Percentiles rank a stretch among this genome's conserved stretches.
These are phyloP conservation scores for Melanaphis sacchari DNA, from an alignment of 1,140 invertebrate species.

Conservation along the genomic window DNA sequence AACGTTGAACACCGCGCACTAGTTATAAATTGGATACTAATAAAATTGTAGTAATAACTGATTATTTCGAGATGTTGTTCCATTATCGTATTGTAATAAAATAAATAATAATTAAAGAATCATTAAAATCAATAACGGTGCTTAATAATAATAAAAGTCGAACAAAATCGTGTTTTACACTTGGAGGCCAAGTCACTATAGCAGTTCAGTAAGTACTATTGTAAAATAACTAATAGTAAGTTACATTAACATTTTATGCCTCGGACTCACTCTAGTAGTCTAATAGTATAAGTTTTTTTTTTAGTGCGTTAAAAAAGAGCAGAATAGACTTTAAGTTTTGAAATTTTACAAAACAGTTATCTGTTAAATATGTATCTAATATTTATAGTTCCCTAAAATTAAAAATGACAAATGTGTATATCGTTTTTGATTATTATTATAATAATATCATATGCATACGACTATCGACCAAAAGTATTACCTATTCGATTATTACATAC, in stretches of 20 bases:
- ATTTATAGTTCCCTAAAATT: background rate
- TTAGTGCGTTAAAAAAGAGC: background rate
- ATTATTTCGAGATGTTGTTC: background rate
- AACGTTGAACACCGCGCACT: background rate
- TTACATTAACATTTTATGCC: too few relatives aligned
- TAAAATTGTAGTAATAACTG: background rate
- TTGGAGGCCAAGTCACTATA: background rate
- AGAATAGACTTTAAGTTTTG: background rate
- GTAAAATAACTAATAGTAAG: background rate
- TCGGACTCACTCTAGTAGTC: background rate
- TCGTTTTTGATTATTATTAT: background rate
- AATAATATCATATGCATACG: background rate
- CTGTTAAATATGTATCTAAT: background rate
- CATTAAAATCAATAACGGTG: background rate
- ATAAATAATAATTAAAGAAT: background rate
- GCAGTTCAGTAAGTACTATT: background rate
- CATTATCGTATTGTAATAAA: background rate
- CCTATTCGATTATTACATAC: background rate
- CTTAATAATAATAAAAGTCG: background rate
- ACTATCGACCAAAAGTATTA: background rate
- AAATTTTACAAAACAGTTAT: background rate
- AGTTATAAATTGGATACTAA: background rate
- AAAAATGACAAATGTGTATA: background rate
- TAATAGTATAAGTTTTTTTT: background rate
- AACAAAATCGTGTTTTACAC: background rate